Conservation (phyloP, 2,888 invertebrate species). For the Brenthis daphne region DNA sequence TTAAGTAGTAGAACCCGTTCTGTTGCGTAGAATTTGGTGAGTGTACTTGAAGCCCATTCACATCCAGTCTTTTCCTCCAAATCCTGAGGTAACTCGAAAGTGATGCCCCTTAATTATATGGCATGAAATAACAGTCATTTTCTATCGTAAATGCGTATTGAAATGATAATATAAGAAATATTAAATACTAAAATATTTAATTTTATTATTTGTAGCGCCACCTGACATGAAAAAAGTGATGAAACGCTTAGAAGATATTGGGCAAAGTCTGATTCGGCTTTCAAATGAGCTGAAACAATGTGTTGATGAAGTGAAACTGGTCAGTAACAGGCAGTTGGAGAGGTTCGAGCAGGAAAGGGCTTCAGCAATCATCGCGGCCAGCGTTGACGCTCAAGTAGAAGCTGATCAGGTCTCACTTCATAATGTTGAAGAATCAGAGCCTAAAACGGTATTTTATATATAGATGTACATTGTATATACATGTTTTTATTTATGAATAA, state of each 20-base stretch:
- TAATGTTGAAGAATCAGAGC: conserved; percentile 83
- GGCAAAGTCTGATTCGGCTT: conserved; percentile 85
- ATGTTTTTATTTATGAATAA: too few relatives aligned
- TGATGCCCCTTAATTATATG: too few relatives aligned
- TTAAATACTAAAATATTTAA: not conserved
- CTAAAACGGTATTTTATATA: conserved; percentile 85
- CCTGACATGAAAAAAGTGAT: conserved; percentile 74
- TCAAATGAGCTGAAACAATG: conserved; percentile 87
- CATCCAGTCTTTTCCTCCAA: too few relatives aligned
- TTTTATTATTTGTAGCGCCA: conserved; percentile 48
- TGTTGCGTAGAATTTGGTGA: too few relatives aligned
- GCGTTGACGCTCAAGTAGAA: conserved; percentile 85
- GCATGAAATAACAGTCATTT: too few relatives aligned
- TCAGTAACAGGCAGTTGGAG: conserved; percentile 85
- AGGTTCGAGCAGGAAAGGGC: conserved; percentile 84
- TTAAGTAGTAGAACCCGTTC: too few relatives aligned
- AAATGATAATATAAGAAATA: too few relatives aligned
- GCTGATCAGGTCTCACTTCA: conserved; percentile 72
- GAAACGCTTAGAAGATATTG: conserved; percentile 87
- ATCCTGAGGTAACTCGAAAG: too few relatives aligned
- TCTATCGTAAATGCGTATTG: too few relatives aligned
- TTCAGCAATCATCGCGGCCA: conserved; percentile 85
- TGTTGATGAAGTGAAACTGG: conserved; percentile 87
- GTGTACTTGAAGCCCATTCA: too few relatives aligned
- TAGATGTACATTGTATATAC: too few relatives aligned